Conservation (phyloP, 1,140 invertebrate species). For the Brachionus calyciflorus region DNA sequence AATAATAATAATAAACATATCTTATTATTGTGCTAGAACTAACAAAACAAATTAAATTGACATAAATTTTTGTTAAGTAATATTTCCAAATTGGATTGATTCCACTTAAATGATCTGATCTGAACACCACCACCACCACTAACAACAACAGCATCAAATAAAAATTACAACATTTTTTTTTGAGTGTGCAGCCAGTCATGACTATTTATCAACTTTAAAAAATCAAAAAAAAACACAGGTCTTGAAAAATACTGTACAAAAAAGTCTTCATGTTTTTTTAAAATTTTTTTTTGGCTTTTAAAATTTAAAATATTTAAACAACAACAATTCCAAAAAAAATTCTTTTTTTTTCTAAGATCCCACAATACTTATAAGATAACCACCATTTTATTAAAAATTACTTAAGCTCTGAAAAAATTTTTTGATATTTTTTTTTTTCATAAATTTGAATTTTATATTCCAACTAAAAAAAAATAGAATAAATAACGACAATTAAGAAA, state of each 20-base stretch:
- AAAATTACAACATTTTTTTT: too few relatives aligned
- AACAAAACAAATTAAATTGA: too few relatives aligned
- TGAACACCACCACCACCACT: too few relatives aligned
- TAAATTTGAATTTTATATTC: not conserved
- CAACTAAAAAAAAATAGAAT: conserved; percentile 23
- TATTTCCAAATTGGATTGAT: too few relatives aligned
- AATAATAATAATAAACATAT: too few relatives aligned
- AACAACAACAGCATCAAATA: too few relatives aligned
- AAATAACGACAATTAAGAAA: conserved; percentile 1
- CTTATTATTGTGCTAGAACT: too few relatives aligned
- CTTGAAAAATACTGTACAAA: not conserved
- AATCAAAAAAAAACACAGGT: not conserved
- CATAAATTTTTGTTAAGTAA: too few relatives aligned
- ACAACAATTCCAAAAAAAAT: conserved; percentile 15
- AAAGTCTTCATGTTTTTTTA: not conserved
- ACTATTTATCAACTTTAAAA: not conserved
- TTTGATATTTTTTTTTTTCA: not conserved
- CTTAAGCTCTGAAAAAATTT: not conserved
- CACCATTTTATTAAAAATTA: conserved; percentile 19
- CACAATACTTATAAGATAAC: conserved; percentile 21
- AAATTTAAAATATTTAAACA: conserved; percentile 32
- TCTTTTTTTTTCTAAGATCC: not conserved
- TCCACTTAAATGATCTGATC: too few relatives aligned
- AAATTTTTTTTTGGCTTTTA: too few relatives aligned
- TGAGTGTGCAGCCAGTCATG: too few relatives aligned